Percentiles rank a stretch among this genome's conserved stretches.
Evolutionary conservation across 2,113 vertebrate genomes (phyloP).

Genomic region (Paratilapia polleni): DNA sequence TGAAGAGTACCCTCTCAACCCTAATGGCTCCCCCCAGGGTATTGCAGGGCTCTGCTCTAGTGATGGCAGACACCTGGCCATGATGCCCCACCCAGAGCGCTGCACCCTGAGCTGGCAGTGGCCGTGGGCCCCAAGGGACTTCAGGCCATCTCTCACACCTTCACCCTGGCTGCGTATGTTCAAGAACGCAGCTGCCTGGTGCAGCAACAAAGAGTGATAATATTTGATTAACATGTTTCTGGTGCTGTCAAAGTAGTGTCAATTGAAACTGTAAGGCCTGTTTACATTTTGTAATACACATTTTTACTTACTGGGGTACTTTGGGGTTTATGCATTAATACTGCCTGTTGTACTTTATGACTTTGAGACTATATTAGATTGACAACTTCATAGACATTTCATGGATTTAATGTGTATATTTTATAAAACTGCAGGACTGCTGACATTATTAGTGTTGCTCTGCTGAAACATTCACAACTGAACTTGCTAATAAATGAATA

Average conservation of each 20-base stretch:
- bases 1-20: constrained; percentile 87
- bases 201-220: constrained; percentile 49
- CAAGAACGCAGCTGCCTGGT: constrained; percentile 87
- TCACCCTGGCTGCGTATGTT: constrained; percentile 90
- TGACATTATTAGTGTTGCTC: neutral
- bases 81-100: constrained; percentile 94
- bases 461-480: neutral
- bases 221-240: neutral
- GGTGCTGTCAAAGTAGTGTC: neutral
- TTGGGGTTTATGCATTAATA: neutral
- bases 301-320: neutral
- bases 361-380: neutral
- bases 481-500: constrained; percentile 3
- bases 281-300: neutral
- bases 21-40: constrained; percentile 87
- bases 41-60: constrained; percentile 86
- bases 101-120: constrained; percentile 91
- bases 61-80: constrained; percentile 89
- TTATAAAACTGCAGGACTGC: neutral
- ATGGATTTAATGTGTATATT: neutral
- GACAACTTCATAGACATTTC: neutral
- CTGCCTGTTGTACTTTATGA: neutral
- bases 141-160: constrained; percentile 71
- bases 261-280: neutral
- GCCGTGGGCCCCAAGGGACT: constrained; percentile 84